Base-by-base conservation (phyloP, 1,140 invertebrate species). In the Magallana angulata region DNA sequence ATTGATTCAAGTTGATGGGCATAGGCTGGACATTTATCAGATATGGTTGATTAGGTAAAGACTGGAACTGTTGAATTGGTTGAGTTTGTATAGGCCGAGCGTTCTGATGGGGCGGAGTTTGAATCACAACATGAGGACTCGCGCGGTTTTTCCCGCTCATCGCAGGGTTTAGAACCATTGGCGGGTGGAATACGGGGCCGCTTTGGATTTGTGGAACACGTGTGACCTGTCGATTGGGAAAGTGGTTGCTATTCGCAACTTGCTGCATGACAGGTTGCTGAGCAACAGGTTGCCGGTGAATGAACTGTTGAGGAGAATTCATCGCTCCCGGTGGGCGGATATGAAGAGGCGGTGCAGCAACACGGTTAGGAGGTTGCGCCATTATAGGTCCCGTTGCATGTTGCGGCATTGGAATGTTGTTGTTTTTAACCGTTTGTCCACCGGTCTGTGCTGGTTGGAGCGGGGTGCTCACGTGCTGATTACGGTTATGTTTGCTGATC, bases 141-240 rank as follows among this genome's bases (percentile, higher is more conserved):
- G 30, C 68, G 18, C 68, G 68, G 9, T 76, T 76, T 24, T 76
- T 76, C 12, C 68, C 68, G 11, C 68, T 76, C 68, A 76, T 76
- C 24, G 68, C 68, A 11, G 68, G 68, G 1, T 24, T 76, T 12
- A 76, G 24, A 12, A 76, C 24, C 68, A 76, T 76, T 4, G 68
- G 68, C 12, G 68, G 68, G 7, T 76, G 68, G 12, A 76, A 76
- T 30, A 24, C 24, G 8, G 68, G 68, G 30, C 24, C 18, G 2
- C 30, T 76, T 14, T 76, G 24, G 18, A 24, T 11, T 12, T 30
- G 9, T 30, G 68, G 68, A 3, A 76, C 8, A 30, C 68, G 68
- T 11, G 68, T 76, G 2, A 76, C 24, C 14, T 24, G 68, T 30
- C 36, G 68, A 36, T 36, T 76, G 7, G 36, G 11, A 8, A 12